Base-by-base conservation (phyloP, 2,797 vertebrate genomes). In the Gallirallus australis region DNA sequence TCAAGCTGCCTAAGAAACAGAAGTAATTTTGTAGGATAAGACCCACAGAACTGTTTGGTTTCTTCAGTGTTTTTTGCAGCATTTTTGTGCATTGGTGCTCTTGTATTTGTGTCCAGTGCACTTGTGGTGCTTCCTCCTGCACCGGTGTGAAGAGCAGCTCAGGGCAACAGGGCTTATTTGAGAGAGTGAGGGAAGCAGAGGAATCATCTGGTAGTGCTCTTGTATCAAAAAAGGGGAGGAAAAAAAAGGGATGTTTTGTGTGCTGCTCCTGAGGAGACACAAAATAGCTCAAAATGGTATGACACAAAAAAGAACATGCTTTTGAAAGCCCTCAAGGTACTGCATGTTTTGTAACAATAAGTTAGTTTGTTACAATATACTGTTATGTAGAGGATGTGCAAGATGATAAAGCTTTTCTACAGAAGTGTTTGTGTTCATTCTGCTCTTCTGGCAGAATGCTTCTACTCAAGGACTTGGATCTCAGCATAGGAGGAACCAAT, bases 271-370 rank as follows among this genome's bases (percentile, higher is more conserved):
- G 39, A 60, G 39, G 23, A 60, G 48, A 50, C 52, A 79, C 15
- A 82, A 77, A 93, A 33, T 20, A 86, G n/a, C 61, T 87, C 20
- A 30, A 66, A 82, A 69, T 56, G 18, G 17, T 59, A 3, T 37
- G 50, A 83, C 72, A 86, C 27, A 50, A 80, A 57, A 61, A 75
- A 63, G 40, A 87, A 81, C n/a, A 39, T 59, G 77, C 14, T 59
- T 89, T 42, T 53, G 65, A 60, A 82, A 88, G 57, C 59, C 85
- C 79, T 76, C 72, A 53, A 90, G 91, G 35, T 0, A 65, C 15
- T 12, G 52, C 72, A 15, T 93, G 66, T 82, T 93, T 87, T 86
- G 48, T 92, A 91, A 39, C 61, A 66, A 53, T 73, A 27, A 85
- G 71, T 16, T 92, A 45, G 14, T 66, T 91, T 87, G 68, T 68